Evolutionary conservation across 2,113 vertebrate species (phyloP).

Genomic region (Macquaria ambigua): DNA sequence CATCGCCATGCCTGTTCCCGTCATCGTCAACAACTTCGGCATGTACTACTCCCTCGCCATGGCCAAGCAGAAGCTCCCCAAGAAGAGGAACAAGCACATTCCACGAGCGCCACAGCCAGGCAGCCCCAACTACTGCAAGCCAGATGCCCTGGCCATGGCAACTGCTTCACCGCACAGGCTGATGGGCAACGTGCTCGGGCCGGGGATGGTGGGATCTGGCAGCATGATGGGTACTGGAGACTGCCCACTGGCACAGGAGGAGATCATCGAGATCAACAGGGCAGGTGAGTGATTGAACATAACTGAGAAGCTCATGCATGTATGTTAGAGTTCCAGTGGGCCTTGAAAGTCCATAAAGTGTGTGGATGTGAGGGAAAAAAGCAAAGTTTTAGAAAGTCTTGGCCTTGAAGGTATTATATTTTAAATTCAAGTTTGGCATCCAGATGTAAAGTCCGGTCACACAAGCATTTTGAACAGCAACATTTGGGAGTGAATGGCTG

Average conservation of each 20-base stretch:
- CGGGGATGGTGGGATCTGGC: constrained; percentile 82
- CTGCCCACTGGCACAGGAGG: constrained; percentile 91
- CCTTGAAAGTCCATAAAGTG: not conserved
- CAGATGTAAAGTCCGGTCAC: not conserved
- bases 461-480: not conserved
- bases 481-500: not conserved
- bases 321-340: not conserved
- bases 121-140: constrained; percentile 94
- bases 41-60: constrained; percentile 99
- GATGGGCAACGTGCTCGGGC: constrained; percentile 89
- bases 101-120: constrained; percentile 91
- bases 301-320: not conserved
- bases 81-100: constrained; percentile 98
- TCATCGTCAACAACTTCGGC: constrained; percentile 99
- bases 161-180: constrained; percentile 93
- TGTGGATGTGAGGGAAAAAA: not conserved
- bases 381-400: not conserved
- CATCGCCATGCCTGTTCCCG: constrained; percentile 98
- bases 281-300: constrained; percentile 87
- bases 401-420: not conserved
- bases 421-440: not conserved
- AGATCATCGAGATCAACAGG: constrained; percentile 90
- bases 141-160: constrained; percentile 88
- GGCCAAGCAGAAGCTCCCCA: constrained; percentile 99
- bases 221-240: constrained; percentile 86